phyloP scores from a whole-genome alignment of 2,888 invertebrate genomes.

The Automeris io region DNA sequence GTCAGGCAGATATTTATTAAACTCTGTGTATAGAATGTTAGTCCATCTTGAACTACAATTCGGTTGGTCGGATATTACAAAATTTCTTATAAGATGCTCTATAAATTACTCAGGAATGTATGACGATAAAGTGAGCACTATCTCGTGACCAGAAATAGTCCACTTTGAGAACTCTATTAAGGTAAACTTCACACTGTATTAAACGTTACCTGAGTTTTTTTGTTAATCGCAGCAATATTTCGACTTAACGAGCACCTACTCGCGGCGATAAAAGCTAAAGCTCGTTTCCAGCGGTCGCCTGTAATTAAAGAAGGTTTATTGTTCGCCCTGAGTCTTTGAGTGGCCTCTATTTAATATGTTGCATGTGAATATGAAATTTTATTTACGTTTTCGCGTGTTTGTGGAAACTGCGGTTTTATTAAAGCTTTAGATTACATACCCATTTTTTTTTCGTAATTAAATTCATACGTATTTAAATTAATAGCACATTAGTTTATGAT shows the following conservation, averaged over 20 bases:
- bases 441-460: not conserved
- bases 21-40: no score
- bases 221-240: constrained; percentile 70
- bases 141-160: constrained; percentile 52
- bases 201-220: constrained; percentile 62
- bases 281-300: constrained; percentile 43
- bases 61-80: no score
- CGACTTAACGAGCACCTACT: constrained; percentile 60
- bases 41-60: no score
- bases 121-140: constrained; percentile 18
- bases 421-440: not conserved
- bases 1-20: no score
- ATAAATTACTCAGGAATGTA: no score
- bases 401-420: constrained; percentile 7
- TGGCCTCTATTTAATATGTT: constrained; percentile 29
- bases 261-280: constrained; percentile 59
- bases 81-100: no score
- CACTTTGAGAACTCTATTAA: constrained; percentile 50
- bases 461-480: no score
- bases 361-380: constrained; percentile 11
- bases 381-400: constrained; percentile 2
- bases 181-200: constrained; percentile 69
- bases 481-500: no score
- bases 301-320: constrained; percentile 65
- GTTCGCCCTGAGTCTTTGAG: constrained; percentile 41